Evolutionary conservation across 2,888 invertebrate genomes (phyloP), one percentile per base, ranked within the genome.

Genomic region (Drosophila anomalipes): DNA sequence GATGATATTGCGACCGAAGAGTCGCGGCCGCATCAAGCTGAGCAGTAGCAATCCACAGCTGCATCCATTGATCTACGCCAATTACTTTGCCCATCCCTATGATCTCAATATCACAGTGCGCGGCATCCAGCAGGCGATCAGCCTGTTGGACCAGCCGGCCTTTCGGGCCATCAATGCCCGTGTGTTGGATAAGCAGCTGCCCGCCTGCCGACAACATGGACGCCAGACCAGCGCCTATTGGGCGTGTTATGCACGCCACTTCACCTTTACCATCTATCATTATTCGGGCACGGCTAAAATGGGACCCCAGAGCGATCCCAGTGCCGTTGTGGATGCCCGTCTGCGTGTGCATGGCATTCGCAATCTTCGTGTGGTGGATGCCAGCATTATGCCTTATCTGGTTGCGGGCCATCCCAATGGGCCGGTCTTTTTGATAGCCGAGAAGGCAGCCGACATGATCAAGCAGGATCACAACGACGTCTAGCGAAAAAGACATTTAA

Each of bases 1-100:
- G 2, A 95, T 95, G 94, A 90, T 95, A 5, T 82, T 97, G 92
- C 94, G 95, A 52, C 95, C 97, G 0, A 95, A 95, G 80, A 96
- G 96, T 39, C 94, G 95, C 10, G 97, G 97, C 0, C 93, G 94
- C 63, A 91, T 97, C 14, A 95, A 95, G 80, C 93, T 97, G 12
- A 94, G 94, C 77, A 94, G 95, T 41, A 94, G 91, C 1, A 95
- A 96, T 91, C 96, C 96, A 0, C 93, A 94, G 7, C 94, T 95
- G 14, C 94, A 95, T 82, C 97, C 97, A 0, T 91, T 94, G n/a
- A 94, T 97, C 74, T 94, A 95, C 78, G 95, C 96, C 1, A 96
- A 96, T 85, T 97, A 97, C 90, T 94, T 96, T 60, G 93, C 95
- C 1, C 94, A 95, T 76, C 94, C 95, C 1, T 93, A 94, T 54